Conservation (phyloP, 2,888 invertebrate species). For the Dasysyrphus tricinctus region DNA sequence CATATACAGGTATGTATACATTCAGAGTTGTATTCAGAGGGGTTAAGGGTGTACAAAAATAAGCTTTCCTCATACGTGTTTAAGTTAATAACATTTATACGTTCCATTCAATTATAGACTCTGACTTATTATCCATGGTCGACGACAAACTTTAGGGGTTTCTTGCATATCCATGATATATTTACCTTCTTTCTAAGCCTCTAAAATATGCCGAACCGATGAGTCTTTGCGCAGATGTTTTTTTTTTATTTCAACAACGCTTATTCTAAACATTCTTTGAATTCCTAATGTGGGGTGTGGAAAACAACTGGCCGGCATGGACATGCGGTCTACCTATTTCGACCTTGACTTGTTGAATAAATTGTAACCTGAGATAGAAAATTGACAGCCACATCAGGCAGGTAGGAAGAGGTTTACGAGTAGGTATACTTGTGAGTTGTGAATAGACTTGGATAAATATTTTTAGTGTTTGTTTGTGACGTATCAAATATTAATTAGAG, state of each 20-base stretch:
- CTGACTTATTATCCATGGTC: constrained; percentile 61
- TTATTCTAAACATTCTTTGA: constrained; percentile 58
- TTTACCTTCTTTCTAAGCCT: constrained; percentile 45
- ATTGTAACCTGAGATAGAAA: constrained; percentile 45
- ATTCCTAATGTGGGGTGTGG: constrained; percentile 57
- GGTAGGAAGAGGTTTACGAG: neutral
- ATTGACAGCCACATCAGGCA: no score
- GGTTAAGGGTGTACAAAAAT: constrained; percentile 22
- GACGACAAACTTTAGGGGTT: constrained; percentile 62
- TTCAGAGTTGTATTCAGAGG: neutral
- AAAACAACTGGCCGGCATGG: constrained; percentile 11
- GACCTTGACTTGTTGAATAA: constrained; percentile 51
- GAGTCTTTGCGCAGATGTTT: constrained; percentile 35
- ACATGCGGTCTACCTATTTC: constrained; percentile 26
- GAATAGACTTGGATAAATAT: constrained; percentile 11
- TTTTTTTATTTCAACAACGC: constrained; percentile 42
- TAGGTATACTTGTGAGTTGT: neutral
- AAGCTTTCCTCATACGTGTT: constrained; percentile 52
- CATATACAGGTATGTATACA: no score
- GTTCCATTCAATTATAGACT: constrained; percentile 55
- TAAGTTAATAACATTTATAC: constrained; percentile 47
- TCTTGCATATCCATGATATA: constrained; percentile 53
- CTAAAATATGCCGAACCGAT: constrained; percentile 57
- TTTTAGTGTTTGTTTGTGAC: constrained; percentile 15
- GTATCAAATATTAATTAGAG: neutral